Percentiles rank a stretch among this genome's conserved stretches.
These are phyloP conservation scores for Cheilosia urbana DNA, from an alignment of 2,888 invertebrate species.

Conservation along the genomic window DNA sequence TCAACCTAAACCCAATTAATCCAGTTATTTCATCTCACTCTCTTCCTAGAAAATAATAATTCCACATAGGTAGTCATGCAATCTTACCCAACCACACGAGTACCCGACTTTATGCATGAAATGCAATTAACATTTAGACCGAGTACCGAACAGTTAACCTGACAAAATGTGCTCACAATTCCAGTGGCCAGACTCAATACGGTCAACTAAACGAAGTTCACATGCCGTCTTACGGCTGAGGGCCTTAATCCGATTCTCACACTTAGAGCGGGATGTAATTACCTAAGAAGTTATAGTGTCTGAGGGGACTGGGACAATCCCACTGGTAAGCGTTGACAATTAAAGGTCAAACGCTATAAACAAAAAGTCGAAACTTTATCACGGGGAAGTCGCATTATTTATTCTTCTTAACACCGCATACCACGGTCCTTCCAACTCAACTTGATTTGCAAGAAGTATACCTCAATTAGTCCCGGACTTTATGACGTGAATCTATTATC, in stretches of 20 bases:
- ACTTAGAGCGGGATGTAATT: conserved; percentile 16
- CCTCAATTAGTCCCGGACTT: conserved; percentile 62
- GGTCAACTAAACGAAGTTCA: conserved; percentile 35
- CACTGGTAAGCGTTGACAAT: not conserved
- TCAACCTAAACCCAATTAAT: conserved; percentile 71
- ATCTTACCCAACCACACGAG: conserved; percentile 37
- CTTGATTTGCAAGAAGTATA: conserved; percentile 43
- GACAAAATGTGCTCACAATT: conserved; percentile 36
- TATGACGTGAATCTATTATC: conserved; percentile 69
- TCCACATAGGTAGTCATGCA: conserved; percentile 55
- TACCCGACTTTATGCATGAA: conserved; percentile 56
- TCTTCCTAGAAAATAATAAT: conserved; percentile 69
- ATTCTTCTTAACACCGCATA: not conserved
- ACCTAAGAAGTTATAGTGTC: conserved; percentile 1
- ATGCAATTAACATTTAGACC: conserved; percentile 57
- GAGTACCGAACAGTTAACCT: conserved; percentile 37
- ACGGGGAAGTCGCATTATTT: conserved; percentile 36
- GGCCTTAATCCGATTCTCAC: conserved; percentile 32
- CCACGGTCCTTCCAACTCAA: not conserved
- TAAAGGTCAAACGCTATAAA: conserved; percentile 36
- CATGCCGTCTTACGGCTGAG: conserved; percentile 14
- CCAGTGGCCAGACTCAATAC: not conserved
- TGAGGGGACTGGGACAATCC: not conserved
- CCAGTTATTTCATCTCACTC: conserved; percentile 73
- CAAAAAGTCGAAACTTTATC: conserved; percentile 14